Evolutionary conservation across 1,140 invertebrate genomes (phyloP), one percentile per base, ranked within the genome.

Genomic region (Scaptomyza graminum): DNA sequence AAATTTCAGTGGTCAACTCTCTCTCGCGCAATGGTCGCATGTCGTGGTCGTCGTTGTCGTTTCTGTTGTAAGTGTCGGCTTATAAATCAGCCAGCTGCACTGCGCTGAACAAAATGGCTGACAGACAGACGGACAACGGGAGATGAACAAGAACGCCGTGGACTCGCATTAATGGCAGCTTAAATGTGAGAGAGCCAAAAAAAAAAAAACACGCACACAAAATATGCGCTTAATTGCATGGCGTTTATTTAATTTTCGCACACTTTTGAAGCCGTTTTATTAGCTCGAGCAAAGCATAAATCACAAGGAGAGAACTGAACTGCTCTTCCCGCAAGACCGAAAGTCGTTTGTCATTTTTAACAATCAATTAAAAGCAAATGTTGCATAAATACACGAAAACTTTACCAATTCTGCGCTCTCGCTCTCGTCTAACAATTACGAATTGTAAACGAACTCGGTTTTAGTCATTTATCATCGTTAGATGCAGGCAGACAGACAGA

Each of bases 341-440:
- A 65, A 59, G 74, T 87, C 82, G 71, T 87, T 87, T 88, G 83
- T 87, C 82, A 87, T 88, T 76, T 69, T 74, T 68, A 78, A 87
- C 83, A 87, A 87, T 87, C 82, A 88, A 87, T 87, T 87, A 88
- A 88, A 87, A 78, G 49, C 82, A 87, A 87, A 87, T 87, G 82
- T 82, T 85, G 82, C 82, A 87, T 88, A 87, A 83, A 85, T 87
- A 88, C 82, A 87, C 68, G 83, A 62, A 81, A 78, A 81, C 59
- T 80, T 82, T 74, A 16, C 54, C 28, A 66, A 60, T 61, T 41
- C 12, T n/a, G 69, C 56, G 6, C 7, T 3, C 41, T 9, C 50
- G 28, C 28, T 31, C 28, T 31, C 28, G 7, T 50, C 49, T 25
- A 69, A 61, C 64, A 68, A 73, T 68, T 73, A 50, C 64, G 47